These are phyloP conservation scores for Numenius phaeopus DNA, from an alignment of 2,797 vertebrate genomes.

Conservation along the genomic window DNA sequence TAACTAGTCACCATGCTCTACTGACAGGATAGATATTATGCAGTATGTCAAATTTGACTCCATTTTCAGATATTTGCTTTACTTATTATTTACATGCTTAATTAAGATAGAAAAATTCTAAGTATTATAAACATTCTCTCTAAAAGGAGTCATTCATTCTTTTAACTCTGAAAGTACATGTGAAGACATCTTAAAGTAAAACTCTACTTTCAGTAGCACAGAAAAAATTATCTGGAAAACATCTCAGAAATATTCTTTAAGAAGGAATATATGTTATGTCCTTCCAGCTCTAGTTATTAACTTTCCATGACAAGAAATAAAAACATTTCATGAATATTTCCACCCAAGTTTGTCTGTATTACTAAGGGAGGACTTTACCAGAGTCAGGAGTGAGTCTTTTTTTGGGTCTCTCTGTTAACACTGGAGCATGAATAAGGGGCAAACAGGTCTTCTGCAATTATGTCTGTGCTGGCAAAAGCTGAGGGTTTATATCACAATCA, in stretches of 20 bases:
- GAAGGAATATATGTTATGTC: slow-evolving; percentile 6
- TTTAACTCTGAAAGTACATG: slow-evolving; percentile 60
- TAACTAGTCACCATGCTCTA: slow-evolving; percentile 14
- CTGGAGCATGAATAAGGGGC: background rate
- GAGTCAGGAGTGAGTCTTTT: background rate
- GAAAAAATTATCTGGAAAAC: slow-evolving; percentile 34
- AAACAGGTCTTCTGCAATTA: background rate
- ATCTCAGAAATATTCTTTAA: slow-evolving; percentile 26
- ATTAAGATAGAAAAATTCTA: slow-evolving; percentile 50
- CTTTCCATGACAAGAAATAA: background rate
- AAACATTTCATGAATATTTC: background rate
- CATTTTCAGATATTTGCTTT: slow-evolving; percentile 49
- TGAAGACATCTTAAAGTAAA: slow-evolving; percentile 43
- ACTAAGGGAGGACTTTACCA: background rate
- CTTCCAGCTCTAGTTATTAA: slow-evolving; percentile 41
- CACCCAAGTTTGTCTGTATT: background rate
- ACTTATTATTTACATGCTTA: slow-evolving; percentile 58
- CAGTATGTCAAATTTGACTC: background rate
- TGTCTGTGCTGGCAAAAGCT: background rate
- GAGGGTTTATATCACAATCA: background rate
- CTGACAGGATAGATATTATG: slow-evolving; percentile 2
- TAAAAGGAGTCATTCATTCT: background rate
- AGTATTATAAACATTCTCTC: slow-evolving; percentile 25
- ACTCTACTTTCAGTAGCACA: background rate
- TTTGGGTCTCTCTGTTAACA: slow-evolving; percentile 11